phyloP scores from a whole-genome alignment of 1,140 invertebrate species.

The Rhopalosiphum padi region DNA sequence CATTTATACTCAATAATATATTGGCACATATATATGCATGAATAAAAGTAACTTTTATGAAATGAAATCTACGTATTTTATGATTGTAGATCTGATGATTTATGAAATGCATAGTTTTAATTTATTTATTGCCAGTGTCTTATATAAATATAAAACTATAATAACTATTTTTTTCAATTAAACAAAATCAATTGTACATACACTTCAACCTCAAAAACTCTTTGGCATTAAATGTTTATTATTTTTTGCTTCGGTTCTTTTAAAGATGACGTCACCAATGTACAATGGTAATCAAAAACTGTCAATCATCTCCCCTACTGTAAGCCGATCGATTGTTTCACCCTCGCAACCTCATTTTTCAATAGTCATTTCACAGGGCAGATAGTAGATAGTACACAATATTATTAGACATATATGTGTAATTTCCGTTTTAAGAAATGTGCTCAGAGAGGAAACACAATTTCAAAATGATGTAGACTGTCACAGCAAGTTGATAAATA shows the following conservation, averaged over 20 bases:
- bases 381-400: background rate
- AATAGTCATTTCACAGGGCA: constrained; percentile 35
- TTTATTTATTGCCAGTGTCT: background rate
- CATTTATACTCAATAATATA: too few relatives aligned
- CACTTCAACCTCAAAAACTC: background rate
- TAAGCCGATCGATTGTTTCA: constrained; percentile 41
- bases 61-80: background rate
- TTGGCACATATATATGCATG: background rate
- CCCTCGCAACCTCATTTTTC: constrained; percentile 32
- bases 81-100: background rate
- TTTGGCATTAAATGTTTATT: background rate
- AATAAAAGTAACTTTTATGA: background rate
- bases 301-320: constrained; percentile 47
- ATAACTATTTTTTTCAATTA: background rate
- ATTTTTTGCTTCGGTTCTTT: background rate
- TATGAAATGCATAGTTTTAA: background rate
- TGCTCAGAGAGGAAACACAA: background rate
- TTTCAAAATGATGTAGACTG: constrained; percentile 30
- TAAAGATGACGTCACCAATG: constrained; percentile 16
- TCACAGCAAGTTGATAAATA: constrained; percentile 31
- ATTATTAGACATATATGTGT: background rate
- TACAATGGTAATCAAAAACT: constrained; percentile 31
- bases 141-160: background rate
- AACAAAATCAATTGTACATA: background rate
- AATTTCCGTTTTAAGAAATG: constrained; percentile 49